A percentile compares a stretch with the other conserved stretches of the same genome.
These are phyloP conservation scores for Argentina silus DNA, from an alignment of 2,797 vertebrate genomes.

Conservation along the genomic window DNA sequence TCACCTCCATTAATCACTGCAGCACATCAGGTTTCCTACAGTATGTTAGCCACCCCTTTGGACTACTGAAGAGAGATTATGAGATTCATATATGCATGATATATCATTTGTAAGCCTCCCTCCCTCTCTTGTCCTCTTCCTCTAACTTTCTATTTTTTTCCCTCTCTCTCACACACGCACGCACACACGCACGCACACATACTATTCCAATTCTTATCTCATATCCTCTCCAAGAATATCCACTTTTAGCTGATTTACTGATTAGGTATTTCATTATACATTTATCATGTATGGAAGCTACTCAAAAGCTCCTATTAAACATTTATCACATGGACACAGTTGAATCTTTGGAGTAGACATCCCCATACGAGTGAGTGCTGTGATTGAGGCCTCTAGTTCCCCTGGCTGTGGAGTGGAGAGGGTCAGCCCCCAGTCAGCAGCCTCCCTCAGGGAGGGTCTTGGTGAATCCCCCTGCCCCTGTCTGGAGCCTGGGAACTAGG, in stretches of 20 bases:
- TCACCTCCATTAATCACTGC: background rate
- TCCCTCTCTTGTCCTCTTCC: background rate
- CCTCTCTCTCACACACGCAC: background rate
- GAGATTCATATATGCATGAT: background rate
- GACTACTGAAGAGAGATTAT: no score
- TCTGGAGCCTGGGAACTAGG: background rate
- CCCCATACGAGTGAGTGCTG: background rate
- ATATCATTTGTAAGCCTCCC: background rate
- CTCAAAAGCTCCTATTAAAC: no score
- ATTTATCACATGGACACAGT: no score
- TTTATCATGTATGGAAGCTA: no score
- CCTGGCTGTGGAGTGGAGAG: background rate
- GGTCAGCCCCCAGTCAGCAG: background rate
- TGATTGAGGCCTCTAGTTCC: constrained; percentile 6
- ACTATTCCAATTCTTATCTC: no score
- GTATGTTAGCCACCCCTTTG: no score
- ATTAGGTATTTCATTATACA: no score
- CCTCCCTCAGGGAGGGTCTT: background rate
- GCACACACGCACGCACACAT: background rate
- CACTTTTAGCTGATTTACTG: no score
- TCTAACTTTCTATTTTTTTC: background rate
- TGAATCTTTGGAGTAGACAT: no score
- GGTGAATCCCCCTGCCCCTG: background rate
- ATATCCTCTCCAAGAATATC: no score
- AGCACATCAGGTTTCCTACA: background rate